These are phyloP conservation scores for Zootermopsis nevadensis DNA, from an alignment of 2,888 invertebrate species.

Conservation along the genomic window DNA sequence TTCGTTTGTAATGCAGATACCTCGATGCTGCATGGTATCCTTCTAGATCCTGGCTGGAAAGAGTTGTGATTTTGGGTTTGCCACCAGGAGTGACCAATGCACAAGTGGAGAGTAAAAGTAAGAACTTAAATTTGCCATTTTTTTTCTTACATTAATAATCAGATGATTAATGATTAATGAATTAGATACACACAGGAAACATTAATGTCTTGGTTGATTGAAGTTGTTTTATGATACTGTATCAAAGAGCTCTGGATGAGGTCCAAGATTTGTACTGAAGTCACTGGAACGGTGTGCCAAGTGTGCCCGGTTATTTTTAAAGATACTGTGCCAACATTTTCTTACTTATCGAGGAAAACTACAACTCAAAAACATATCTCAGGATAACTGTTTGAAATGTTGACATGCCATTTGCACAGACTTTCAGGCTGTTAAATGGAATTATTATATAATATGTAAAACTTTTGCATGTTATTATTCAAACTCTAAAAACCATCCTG, in stretches of 20 bases:
- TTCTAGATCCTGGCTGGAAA: constrained; percentile 89
- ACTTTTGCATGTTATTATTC: neutral
- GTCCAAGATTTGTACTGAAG: neutral
- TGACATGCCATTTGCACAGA: too few species aligned
- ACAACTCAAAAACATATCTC: neutral
- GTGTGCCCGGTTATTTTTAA: neutral
- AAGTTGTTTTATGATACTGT: too few species aligned
- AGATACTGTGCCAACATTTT: neutral
- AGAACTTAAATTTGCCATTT: constrained; percentile 54
- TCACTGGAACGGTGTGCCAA: neutral
- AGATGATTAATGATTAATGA: too few species aligned
- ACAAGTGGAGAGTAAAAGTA: constrained; percentile 66
- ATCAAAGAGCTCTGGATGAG: too few species aligned
- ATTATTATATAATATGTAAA: neutral
- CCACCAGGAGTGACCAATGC: constrained; percentile 77
- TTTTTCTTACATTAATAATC: too few species aligned
- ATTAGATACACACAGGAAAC: too few species aligned
- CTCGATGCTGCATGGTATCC: constrained; percentile 64
- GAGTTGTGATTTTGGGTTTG: constrained; percentile 85
- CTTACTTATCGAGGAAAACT: neutral
- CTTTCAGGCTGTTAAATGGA: neutral
- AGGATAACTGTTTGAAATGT: neutral
- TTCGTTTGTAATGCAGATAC: constrained; percentile 45
- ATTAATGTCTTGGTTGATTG: too few species aligned
- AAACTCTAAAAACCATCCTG: neutral